These are phyloP conservation scores for Antitype chi DNA, from an alignment of 2,888 invertebrate species.

Conservation along the genomic window DNA sequence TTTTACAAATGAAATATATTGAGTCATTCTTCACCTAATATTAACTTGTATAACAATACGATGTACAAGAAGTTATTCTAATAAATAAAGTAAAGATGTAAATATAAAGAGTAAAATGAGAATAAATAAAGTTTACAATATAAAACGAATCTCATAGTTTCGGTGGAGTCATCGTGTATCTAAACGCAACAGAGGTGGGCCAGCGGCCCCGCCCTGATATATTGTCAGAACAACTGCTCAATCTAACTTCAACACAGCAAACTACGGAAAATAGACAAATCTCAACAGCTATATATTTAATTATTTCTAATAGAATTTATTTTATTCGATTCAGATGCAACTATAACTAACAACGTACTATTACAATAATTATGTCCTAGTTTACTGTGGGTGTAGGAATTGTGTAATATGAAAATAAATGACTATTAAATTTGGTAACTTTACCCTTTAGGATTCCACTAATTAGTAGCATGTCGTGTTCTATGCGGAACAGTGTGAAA, in stretches of 20 bases:
- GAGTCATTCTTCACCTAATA: slow-evolving; percentile 42
- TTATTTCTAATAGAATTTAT: slow-evolving; percentile 75
- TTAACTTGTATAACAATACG: slow-evolving; percentile 60
- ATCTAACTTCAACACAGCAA: slow-evolving; percentile 80
- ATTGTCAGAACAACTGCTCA: slow-evolving; percentile 78
- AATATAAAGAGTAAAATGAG: slow-evolving; percentile 53
- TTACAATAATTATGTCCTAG: slow-evolving; percentile 64
- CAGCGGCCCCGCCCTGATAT: slow-evolving; percentile 66
- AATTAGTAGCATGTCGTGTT: slow-evolving; percentile 50
- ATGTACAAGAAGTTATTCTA: slow-evolving; percentile 51
- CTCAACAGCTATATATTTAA: slow-evolving; percentile 74
- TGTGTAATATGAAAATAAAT: slow-evolving; percentile 83
- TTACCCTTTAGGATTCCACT: slow-evolving; percentile 71
- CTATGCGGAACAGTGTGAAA: slow-evolving; percentile 35
- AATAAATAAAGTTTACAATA: slow-evolving; percentile 62
- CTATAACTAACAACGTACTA: slow-evolving; percentile 75
- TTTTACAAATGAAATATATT: slow-evolving; percentile 49
- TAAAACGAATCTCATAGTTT: slow-evolving; percentile 63
- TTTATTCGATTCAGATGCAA: slow-evolving; percentile 78
- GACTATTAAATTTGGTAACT: slow-evolving; percentile 77
- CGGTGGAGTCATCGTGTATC: slow-evolving; percentile 65
- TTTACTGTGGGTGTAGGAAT: slow-evolving; percentile 67
- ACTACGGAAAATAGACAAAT: slow-evolving; percentile 88
- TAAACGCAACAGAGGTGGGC: slow-evolving; percentile 65
- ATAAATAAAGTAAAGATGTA: slow-evolving; percentile 58